phyloP scores from a whole-genome alignment of 1,140 invertebrate species.

The Acromyrmex echinatior region DNA sequence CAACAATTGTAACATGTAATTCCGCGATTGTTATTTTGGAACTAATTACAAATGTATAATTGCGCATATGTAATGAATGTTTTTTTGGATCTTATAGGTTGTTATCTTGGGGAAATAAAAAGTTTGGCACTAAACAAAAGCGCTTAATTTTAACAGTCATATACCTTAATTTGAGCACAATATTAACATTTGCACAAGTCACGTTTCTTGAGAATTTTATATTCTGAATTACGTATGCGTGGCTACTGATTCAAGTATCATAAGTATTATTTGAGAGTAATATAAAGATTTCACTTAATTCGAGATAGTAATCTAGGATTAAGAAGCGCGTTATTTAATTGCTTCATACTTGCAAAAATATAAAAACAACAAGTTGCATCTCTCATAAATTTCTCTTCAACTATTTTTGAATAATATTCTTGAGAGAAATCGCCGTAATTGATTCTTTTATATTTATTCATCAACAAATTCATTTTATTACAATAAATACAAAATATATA shows the following conservation, averaged over 20 bases:
- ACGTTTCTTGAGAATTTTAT: not conserved
- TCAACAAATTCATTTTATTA: not conserved
- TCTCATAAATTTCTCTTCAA: not conserved
- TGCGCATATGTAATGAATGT: not conserved
- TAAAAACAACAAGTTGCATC: not conserved
- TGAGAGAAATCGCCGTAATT: not conserved
- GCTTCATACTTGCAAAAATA: not conserved
- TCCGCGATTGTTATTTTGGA: not conserved
- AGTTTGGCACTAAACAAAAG: not conserved
- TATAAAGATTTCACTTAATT: not conserved
- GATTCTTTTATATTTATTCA: slow-evolving; percentile 1
- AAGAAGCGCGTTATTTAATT: not conserved
- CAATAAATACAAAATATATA: not conserved
- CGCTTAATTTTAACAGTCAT: not conserved
- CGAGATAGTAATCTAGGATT: not conserved
- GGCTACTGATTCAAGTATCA: not conserved
- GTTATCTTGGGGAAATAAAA: not conserved
- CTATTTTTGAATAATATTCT: not conserved
- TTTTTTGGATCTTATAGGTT: not conserved
- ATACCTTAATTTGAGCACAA: not conserved
- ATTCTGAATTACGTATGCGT: not conserved
- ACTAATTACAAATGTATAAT: not conserved
- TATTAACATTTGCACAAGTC: not conserved
- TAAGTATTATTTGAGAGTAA: not conserved
- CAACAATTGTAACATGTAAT: not conserved